These are phyloP conservation scores for Pangasius sanitwongsei DNA, from an alignment of 2,797 vertebrate species.

Conservation along the genomic window DNA sequence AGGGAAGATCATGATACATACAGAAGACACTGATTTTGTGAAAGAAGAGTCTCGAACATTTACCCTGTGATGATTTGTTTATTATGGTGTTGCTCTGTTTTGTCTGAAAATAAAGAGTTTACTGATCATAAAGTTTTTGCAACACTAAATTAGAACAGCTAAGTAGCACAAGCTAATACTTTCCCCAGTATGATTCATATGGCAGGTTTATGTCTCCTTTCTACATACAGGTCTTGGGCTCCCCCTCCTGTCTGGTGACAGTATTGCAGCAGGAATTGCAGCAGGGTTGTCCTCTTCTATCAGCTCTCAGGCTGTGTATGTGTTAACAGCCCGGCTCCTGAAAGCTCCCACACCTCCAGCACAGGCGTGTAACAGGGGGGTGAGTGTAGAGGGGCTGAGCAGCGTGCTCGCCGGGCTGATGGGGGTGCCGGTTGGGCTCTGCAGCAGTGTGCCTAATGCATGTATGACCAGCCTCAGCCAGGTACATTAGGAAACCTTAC, in stretches of 20 bases:
- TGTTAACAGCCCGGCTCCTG: constrained; percentile 74
- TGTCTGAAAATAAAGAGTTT: background rate
- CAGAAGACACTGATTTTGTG: background rate
- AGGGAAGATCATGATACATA: background rate
- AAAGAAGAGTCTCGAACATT: background rate
- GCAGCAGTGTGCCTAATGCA: constrained; percentile 78
- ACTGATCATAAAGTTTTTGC: background rate
- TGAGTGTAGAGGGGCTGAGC: constrained; percentile 78
- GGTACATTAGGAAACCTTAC: constrained; percentile 64
- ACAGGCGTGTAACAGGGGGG: constrained; percentile 76
- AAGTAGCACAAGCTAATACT: background rate
- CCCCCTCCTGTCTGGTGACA: constrained; percentile 74
- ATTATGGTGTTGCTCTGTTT: background rate
- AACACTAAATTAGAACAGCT: background rate
- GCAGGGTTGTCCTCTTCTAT: constrained; percentile 76
- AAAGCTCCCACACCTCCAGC: constrained; percentile 64
- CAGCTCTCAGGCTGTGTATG: constrained; percentile 78
- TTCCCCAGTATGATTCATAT: background rate
- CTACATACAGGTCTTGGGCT: constrained; percentile 71
- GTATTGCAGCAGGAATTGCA: constrained; percentile 71
- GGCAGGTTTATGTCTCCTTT: background rate
- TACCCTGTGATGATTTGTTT: background rate
- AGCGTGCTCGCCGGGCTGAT: constrained; percentile 78
- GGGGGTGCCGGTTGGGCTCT: constrained; percentile 71
- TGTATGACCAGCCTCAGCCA: constrained; percentile 74